Evolutionary conservation across 2,888 invertebrate genomes (phyloP).

Genomic region (Drosophila subquinaria): DNA sequence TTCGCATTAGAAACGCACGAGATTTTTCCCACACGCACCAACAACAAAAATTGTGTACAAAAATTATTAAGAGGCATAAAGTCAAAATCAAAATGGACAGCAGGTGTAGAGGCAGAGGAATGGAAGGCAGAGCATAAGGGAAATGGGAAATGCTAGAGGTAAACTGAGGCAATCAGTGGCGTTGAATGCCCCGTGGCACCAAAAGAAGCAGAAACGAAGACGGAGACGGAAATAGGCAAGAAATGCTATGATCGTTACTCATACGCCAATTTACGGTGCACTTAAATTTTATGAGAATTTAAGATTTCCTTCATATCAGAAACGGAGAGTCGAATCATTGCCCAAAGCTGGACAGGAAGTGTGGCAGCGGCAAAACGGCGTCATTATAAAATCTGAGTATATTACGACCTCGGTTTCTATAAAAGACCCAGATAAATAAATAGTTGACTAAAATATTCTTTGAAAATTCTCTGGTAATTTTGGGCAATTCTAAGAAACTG

Average conservation of each 20-base stretch:
- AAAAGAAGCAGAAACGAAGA: constrained; percentile 4
- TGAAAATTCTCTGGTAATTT: constrained; percentile 14
- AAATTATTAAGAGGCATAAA: constrained; percentile 63
- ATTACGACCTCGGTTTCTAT: background rate
- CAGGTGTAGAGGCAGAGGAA: constrained; percentile 11
- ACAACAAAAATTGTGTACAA: constrained; percentile 35
- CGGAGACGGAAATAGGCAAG: constrained; percentile 71
- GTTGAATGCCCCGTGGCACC: constrained; percentile 34
- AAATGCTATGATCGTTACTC: constrained; percentile 74
- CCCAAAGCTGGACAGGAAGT: constrained; percentile 61
- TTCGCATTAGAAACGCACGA: constrained; percentile 66
- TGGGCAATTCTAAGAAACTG: constrained; percentile 37
- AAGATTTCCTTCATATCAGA: constrained; percentile 78
- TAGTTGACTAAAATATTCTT: constrained; percentile 19
- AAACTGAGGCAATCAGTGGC: constrained; percentile 39
- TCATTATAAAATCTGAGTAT: constrained; percentile 25
- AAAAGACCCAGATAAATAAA: constrained; percentile 32
- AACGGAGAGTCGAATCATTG: constrained; percentile 20
- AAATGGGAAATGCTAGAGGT: constrained; percentile 38
- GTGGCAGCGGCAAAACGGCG: constrained; percentile 40
- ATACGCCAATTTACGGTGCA: constrained; percentile 79
- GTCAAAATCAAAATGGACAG: constrained; percentile 44
- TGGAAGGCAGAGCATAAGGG: constrained; percentile 13
- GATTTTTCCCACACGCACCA: constrained; percentile 48
- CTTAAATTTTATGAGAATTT: constrained; percentile 81